Evolutionary conservation across 92 coral and sea anemone species (phyloP).

Genomic region (Porites divaricata): DNA sequence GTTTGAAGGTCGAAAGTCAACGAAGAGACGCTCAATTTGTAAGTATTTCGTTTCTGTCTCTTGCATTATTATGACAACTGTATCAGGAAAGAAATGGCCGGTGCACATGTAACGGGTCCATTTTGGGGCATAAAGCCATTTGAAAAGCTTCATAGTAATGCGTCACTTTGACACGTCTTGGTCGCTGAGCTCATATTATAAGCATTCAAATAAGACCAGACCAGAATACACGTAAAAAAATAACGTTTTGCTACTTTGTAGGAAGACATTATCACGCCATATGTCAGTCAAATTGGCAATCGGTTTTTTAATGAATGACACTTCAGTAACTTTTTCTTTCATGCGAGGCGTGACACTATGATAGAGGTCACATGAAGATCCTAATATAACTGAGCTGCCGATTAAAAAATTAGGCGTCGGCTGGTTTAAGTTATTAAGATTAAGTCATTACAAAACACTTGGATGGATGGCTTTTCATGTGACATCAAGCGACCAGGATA

Average conservation of each 20-base stretch:
- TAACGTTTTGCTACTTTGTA: too few species aligned
- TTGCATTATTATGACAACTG: neutral
- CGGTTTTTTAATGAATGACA: neutral
- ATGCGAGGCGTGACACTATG: neutral
- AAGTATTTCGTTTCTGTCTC: neutral
- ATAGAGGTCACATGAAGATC: neutral
- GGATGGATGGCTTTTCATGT: too few species aligned
- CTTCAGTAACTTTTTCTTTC: neutral
- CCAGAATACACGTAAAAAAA: neutral
- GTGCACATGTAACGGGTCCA: neutral
- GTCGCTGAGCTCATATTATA: neutral
- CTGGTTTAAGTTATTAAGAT: neutral
- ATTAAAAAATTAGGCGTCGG: slow-evolving; percentile 1
- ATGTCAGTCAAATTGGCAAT: neutral
- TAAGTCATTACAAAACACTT: neutral
- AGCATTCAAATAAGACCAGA: neutral
- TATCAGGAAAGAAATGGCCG: neutral
- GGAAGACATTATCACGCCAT: neutral
- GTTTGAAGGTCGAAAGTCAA: neutral
- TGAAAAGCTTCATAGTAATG: neutral
- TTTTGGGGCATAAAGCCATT: too few species aligned
- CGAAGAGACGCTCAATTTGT: neutral
- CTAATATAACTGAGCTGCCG: neutral
- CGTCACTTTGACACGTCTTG: slow-evolving; percentile 5
- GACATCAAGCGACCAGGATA: too few species aligned